Conservation (phyloP, 2,797 vertebrate genomes). For the Capromys pilorides region DNA sequence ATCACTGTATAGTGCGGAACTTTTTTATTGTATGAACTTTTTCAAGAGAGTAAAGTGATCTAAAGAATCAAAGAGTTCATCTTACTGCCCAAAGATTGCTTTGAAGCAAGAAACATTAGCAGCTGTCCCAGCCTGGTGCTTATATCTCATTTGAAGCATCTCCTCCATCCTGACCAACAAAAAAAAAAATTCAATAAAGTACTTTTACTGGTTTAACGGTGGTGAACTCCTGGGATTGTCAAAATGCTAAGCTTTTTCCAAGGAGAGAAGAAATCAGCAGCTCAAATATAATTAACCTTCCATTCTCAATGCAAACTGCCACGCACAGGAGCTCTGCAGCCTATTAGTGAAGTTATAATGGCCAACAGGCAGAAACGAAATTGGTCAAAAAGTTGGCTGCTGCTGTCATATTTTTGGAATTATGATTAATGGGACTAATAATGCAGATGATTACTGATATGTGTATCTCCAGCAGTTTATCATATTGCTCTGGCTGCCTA, state of each 20-base stretch:
- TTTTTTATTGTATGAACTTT: constrained; percentile 49
- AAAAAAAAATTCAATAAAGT: constrained; percentile 91
- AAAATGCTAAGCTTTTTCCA: constrained; percentile 89
- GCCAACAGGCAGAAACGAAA: constrained; percentile 89
- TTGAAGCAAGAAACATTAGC: constrained; percentile 84
- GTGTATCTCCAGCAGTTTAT: constrained; percentile 93
- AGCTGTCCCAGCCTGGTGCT: constrained; percentile 84
- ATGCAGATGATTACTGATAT: constrained; percentile 92
- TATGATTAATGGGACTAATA: constrained; percentile 96
- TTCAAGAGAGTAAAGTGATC: constrained; percentile 73
- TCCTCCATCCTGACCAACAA: constrained; percentile 88
- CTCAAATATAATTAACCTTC: constrained; percentile 98
- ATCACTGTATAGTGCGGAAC: constrained; percentile 76
- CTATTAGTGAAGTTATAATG: constrained; percentile 91
- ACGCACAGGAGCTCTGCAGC: constrained; percentile 88
- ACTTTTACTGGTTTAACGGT: constrained; percentile 89
- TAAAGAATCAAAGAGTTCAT: constrained; percentile 81
- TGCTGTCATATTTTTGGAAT: constrained; percentile 91
- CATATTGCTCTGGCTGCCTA: constrained; percentile 91
- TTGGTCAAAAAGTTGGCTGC: constrained; percentile 89
- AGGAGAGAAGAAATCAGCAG: constrained; percentile 90
- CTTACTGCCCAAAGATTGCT: constrained; percentile 84
- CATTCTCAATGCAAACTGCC: constrained; percentile 92
- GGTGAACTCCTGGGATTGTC: constrained; percentile 86
- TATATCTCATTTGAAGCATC: constrained; percentile 87